phyloP scores from a whole-genome alignment of 2,797 vertebrate species.

The Numenius phaeopus region DNA sequence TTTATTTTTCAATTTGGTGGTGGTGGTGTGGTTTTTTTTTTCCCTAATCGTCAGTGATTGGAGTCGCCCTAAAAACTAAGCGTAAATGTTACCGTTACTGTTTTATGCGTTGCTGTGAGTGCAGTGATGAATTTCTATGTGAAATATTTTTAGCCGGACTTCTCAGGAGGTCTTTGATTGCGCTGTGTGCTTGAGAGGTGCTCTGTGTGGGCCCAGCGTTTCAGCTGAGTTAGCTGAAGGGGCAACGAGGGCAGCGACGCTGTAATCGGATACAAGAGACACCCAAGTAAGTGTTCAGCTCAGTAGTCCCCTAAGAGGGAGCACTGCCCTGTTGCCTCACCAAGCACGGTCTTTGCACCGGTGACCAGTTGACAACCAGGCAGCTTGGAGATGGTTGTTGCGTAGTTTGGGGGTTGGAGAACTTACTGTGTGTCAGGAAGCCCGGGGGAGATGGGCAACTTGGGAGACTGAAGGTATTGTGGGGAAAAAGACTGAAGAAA shows the following conservation, averaged over 20 bases:
- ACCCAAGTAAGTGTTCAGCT: neutral
- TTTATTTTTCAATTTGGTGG: neutral
- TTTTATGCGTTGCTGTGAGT: neutral
- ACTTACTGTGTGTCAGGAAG: neutral
- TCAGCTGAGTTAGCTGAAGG: neutral
- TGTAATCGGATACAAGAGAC: neutral
- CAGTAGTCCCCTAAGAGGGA: neutral
- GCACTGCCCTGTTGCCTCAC: neutral
- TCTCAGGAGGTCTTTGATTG: neutral
- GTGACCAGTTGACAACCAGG: neutral
- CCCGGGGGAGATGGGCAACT: neutral
- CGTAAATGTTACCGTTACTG: neutral
- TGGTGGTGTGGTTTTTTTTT: neutral
- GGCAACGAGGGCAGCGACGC: rapidly evolving
- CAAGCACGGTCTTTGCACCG: rapidly evolving
- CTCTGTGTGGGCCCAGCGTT: neutral
- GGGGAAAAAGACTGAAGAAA: neutral
- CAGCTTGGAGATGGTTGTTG: neutral
- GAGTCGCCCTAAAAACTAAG: neutral
- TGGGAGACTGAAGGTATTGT: neutral
- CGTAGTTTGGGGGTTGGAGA: neutral
- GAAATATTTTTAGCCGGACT: neutral
- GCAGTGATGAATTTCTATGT: neutral
- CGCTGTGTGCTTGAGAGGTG: neutral
- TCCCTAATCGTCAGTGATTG: neutral